Conservation (phyloP, 2,888 invertebrate species). For the Trichopoda pennipes region DNA sequence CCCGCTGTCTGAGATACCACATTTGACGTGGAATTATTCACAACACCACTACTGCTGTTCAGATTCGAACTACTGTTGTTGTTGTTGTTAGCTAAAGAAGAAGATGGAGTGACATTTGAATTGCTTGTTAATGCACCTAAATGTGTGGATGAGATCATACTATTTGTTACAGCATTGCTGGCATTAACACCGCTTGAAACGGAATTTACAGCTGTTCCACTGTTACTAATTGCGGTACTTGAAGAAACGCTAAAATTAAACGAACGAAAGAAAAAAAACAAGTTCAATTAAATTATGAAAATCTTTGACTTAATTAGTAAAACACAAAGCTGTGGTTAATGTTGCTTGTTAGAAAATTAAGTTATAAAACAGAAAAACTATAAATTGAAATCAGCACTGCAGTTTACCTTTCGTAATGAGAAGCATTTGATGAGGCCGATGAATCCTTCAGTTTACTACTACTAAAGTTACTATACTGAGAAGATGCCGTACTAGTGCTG, state of each 20-base stretch:
- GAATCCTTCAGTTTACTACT: slow-evolving; percentile 81
- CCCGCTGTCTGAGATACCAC: slow-evolving; percentile 67
- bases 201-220: slow-evolving; percentile 75
- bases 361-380: slow-evolving; percentile 1
- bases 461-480: slow-evolving; percentile 81
- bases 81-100: slow-evolving; percentile 73
- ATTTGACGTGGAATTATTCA: slow-evolving; percentile 73
- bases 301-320: neutral
- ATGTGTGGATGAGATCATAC: slow-evolving; percentile 77
- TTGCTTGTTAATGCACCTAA: slow-evolving; percentile 73
- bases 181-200: slow-evolving; percentile 73
- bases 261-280: neutral
- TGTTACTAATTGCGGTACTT: slow-evolving; percentile 78
- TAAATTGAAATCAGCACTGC: slow-evolving; percentile 63
- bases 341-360: slow-evolving; percentile 24
- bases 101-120: slow-evolving; percentile 70
- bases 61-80: slow-evolving; percentile 66
- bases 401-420: slow-evolving; percentile 81
- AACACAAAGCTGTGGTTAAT: slow-evolving; percentile 15
- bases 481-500: slow-evolving; percentile 80
- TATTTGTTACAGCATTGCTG: slow-evolving; percentile 75
- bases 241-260: slow-evolving; percentile 76
- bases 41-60: slow-evolving; percentile 73
- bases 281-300: neutral
- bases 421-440: slow-evolving; percentile 77